Evolutionary conservation across 2,888 invertebrate genomes (phyloP), one percentile per base, ranked within the genome.

Genomic region (Lycophotia porphyrea): DNA sequence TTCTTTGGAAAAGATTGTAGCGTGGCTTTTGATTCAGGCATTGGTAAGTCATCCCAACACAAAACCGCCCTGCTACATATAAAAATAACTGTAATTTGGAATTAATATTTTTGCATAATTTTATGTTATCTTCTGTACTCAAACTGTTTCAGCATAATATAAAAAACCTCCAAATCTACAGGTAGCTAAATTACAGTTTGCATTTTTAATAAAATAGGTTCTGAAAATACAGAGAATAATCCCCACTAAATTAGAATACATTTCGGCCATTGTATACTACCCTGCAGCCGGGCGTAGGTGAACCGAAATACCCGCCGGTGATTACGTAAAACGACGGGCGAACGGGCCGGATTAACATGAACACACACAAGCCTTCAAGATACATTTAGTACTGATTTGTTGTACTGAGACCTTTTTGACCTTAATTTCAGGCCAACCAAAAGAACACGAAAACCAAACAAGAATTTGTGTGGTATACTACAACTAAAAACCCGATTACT

Each of bases 261-360:
- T 18, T 58, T 68, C 21, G 5, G 36, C 36, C 21, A 21, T 24
- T 36, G 13, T 21, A 71, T 1, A 55, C 13, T 44, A 34, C 7
- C 34, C 18, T 13, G 36, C 58, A n/a, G 61, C 27, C 31, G 4
- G 49, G 27, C 31, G 39, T 77, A 73, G 75, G 61, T 77, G 76
- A 79, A 39, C 76, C 78, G 84, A 85, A 88, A 27, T 83, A 87
- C 85, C 80, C 79, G 61, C 80, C 81, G 85, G 84, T 86, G 86
- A 89, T 90, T 89, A 90, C 52, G 83, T 85, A 90, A 88, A 90
- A 87, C 84, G 83, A 76, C 49, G 83, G 60, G 52, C 9, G 18
- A 18, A 58, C 15, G 34, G 11, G 24, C 39, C 24, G n/a, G 52
- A 61, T 47, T 66, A 66, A 18, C 52, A 78, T 71, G 49, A 70